Conservation (phyloP, 2,797 vertebrate species). For the Eupleurogrammus muticus region DNA sequence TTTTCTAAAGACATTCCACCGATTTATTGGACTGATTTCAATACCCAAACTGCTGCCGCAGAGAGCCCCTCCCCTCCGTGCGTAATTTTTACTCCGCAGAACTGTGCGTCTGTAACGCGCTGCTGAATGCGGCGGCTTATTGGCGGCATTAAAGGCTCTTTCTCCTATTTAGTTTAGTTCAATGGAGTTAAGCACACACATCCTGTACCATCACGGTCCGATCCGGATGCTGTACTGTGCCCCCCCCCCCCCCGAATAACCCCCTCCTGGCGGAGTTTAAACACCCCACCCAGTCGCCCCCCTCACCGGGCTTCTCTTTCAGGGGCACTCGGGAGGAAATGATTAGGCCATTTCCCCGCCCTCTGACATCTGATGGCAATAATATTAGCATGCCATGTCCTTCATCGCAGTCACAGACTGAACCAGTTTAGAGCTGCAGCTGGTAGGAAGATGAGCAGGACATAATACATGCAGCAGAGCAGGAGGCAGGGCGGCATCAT, state of each 20-base stretch:
- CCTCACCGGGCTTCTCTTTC: conserved; percentile 66
- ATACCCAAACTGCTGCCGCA: conserved; percentile 37
- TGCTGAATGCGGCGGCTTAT: conserved; percentile 82
- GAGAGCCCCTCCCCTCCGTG: conserved; percentile 42
- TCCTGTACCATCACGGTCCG: conserved; percentile 71
- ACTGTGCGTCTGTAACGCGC: conserved; percentile 69
- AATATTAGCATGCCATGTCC: conserved; percentile 72
- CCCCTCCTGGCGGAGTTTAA: conserved; percentile 57
- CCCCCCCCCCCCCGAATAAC: conserved; percentile 43
- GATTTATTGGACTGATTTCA: conserved; percentile 33
- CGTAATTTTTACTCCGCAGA: conserved; percentile 70
- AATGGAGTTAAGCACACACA: conserved; percentile 80
- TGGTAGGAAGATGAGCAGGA: conserved; percentile 9
- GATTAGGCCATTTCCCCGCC: conserved; percentile 65
- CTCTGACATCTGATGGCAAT: conserved; percentile 79
- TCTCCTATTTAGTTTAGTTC: conserved; percentile 74
- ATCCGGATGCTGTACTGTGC: conserved; percentile 78
- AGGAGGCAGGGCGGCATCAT: not conserved
- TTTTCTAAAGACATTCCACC: conserved; percentile 43
- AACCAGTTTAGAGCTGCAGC: conserved; percentile 25
- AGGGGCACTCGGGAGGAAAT: conserved; percentile 69
- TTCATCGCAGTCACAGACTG: conserved; percentile 34
- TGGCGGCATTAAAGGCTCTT: conserved; percentile 80
- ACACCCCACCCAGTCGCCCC: conserved; percentile 37
- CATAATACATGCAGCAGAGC: not conserved